phyloP scores from a whole-genome alignment of 2,797 vertebrate genomes.

The Syngnathus rostellatus region DNA sequence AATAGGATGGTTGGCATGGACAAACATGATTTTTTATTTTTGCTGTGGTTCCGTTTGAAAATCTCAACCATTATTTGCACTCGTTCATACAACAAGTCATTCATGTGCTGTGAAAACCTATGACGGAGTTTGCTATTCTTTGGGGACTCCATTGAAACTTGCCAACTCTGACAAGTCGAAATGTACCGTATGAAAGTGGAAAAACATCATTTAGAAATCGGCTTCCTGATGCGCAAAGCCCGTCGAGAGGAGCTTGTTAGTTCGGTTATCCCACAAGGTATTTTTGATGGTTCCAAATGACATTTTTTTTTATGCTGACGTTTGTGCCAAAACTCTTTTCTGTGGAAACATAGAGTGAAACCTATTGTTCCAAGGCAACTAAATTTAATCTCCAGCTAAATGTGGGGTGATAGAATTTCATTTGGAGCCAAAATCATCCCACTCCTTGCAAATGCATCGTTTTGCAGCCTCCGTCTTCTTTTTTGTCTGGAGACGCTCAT shows the following conservation, averaged over 20 bases:
- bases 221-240: neutral
- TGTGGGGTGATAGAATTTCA: neutral
- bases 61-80: neutral
- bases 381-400: neutral
- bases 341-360: conserved; percentile 2
- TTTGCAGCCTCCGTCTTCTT: conserved; percentile 9
- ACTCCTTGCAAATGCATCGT: neutral
- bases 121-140: neutral
- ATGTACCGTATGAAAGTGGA: neutral
- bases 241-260: neutral
- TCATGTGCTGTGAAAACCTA: neutral
- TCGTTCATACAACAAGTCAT: neutral
- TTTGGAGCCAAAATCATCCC: neutral
- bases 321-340: neutral
- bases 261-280: neutral
- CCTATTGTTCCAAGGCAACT: neutral
- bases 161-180: conserved; percentile 2
- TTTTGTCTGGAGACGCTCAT: conserved; percentile 6
- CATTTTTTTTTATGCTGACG: neutral
- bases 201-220: neutral
- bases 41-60: neutral
- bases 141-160: neutral
- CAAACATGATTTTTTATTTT: neutral
- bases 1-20: neutral
- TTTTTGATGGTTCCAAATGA: neutral